Conservation (phyloP, 2,888 invertebrate species). For the Diabrotica balteata region DNA sequence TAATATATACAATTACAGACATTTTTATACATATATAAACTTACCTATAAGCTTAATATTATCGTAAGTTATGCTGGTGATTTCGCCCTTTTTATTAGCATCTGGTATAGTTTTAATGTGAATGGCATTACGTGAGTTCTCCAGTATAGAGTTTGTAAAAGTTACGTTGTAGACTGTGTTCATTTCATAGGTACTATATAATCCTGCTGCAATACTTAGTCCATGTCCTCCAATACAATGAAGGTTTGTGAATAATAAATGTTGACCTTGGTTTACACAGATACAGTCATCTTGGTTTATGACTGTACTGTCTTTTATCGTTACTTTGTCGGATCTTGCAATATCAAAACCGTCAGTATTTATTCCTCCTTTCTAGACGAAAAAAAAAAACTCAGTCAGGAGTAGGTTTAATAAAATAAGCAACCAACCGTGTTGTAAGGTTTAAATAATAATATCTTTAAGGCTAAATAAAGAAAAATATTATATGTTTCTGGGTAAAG, state of each 20-base stretch:
- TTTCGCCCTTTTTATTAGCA: slow-evolving; percentile 21
- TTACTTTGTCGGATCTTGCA: slow-evolving; percentile 10
- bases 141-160: slow-evolving; percentile 21
- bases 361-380: slow-evolving; percentile 18
- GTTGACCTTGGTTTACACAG: slow-evolving; percentile 22
- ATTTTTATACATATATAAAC: not conserved
- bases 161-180: slow-evolving; percentile 26
- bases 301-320: slow-evolving; percentile 13
- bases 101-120: slow-evolving; percentile 27
- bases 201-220: slow-evolving; percentile 30
- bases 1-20: not conserved
- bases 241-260: slow-evolving; percentile 23
- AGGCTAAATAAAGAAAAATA: too few species aligned
- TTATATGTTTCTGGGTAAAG: too few species aligned
- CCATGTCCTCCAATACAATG: slow-evolving; percentile 33
- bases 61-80: slow-evolving; percentile 17
- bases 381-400: not conserved
- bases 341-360: slow-evolving; percentile 30
- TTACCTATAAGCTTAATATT: slow-evolving; percentile 28
- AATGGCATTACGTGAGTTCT: slow-evolving; percentile 21
- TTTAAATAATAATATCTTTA: too few species aligned
- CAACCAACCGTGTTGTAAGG: too few species aligned
- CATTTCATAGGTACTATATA: not conserved
- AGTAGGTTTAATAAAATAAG: too few species aligned
- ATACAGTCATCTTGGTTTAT: slow-evolving; percentile 29